Evolutionary conservation across 2,888 invertebrate genomes (phyloP), one percentile per base, ranked within the genome.

Genomic region (Pollenia amentaria): DNA sequence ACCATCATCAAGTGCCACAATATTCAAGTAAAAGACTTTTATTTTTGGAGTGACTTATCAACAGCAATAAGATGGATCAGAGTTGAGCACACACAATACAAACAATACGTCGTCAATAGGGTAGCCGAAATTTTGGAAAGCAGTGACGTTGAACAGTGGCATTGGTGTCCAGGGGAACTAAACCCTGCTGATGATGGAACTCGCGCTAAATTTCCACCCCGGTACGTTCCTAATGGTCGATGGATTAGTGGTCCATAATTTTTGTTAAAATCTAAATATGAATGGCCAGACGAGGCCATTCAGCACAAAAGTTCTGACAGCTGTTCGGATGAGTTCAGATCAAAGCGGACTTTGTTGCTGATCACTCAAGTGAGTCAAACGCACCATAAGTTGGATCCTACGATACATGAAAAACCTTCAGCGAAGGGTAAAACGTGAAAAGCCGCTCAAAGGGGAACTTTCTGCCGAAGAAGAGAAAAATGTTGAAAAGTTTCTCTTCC

Each of bases 211-310:
- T 46, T 73, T 73, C 60, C 73, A n/a, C 38, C 60, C 1, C n/a
- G 16, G 16, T 73, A 70, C 21, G 21, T 55, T 38, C 42, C 70
- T 14, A 62, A 73, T 11, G 48, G 48, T 16, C 38, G 14, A 16
- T 73, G 73, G 73, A 62, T 48, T 12, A 48, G 12, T 51, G 73
- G 60, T 38, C 75, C 75, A 2, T 29, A 9, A n/a, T 67, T 67
- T 62, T 62, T 46, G 16, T 21, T 46, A 14, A 18, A 46, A 7
- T 14, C 65, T 12, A 12, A 12, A 14, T 11, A 44, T 11, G 14
- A 21, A 46, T 65, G 65, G 65, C 65, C 65, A 21, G 6, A 38
- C 29, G 42, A 55, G 6, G 51, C 10, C 7, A 11, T 16, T 9
- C 38, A 53, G 42, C 2, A 16, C 8, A 40, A 70, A 2, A 40